Evolutionary conservation across 2,888 invertebrate species (phyloP), one percentile per base, ranked within the genome.

Genomic region (Patella ulyssiponensis): DNA sequence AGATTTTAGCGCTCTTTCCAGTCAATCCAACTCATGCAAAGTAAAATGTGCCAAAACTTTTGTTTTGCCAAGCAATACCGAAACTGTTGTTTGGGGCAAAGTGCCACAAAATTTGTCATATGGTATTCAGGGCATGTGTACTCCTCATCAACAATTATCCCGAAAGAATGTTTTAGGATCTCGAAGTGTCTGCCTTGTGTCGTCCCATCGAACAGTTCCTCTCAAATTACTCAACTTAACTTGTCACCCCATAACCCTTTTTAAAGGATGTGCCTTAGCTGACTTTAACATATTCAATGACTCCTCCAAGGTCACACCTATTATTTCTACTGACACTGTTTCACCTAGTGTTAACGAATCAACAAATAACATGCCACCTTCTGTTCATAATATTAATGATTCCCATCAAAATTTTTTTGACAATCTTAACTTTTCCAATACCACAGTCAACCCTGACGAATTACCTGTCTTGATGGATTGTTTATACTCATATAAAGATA

Each of bases 11-110:
- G 23, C 3, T 11, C 20, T 64, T 9, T n/a, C n/a, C 23, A 20
- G 23, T 64, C 20, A 64, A 20, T n/a, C n/a, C 9, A 23, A 20
- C 9, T 64, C 64, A 11, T 64, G 64, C 23, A 64, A 64, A 64
- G 64, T 64, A 9, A 64, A 64, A 20, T 64, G 20, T 64, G 20
- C 20, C 2, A 23, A 64, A 2, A 20, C 20, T 64, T 12, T 23
- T 64, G 23, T 64, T 20, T 3, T 64, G 5, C 64, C 64, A 64
- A 23, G n/a, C 11, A 64, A 64, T 64, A 64, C 64, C 2, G 64
- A 64, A 14, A 64, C 64, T 20, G 64, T 64, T 64, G 3, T 64
- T 20, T 64, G 64, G 64, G 64, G 64, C 23, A 64, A 64, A 64
- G 64, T 20, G 23, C 64, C 64, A 64, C n/a, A 64, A 64, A n/a